phyloP scores from a whole-genome alignment of 2,797 vertebrate genomes.

The Phoeniculus purpureus region DNA sequence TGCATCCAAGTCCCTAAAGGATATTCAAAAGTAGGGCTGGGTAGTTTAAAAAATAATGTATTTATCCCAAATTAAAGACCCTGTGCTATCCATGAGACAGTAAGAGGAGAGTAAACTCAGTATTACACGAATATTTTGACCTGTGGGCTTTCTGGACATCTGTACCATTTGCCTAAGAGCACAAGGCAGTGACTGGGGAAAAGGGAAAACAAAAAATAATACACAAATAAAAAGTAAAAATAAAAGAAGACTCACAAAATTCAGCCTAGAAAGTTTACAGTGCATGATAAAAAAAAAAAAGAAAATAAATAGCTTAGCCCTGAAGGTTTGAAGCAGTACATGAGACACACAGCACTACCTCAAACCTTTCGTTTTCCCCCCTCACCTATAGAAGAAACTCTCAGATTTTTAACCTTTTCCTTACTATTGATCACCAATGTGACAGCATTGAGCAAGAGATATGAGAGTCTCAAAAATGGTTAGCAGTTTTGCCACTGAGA shows the following conservation, averaged over 20 bases:
- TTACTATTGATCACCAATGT: constrained; percentile 1
- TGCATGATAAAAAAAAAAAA: neutral
- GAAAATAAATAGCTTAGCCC: neutral
- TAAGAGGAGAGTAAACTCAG: neutral
- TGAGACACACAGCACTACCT: neutral
- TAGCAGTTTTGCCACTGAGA: constrained; percentile 83
- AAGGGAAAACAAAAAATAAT: neutral
- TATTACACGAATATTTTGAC: neutral
- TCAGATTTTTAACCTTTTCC: constrained; percentile 18
- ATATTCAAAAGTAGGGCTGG: neutral
- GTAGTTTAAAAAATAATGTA: neutral
- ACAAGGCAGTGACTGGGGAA: neutral
- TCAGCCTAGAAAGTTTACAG: neutral
- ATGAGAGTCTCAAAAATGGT: constrained; percentile 85
- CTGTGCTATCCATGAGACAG: neutral
- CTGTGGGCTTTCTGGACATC: neutral
- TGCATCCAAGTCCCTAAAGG: neutral
- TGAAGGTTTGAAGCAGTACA: constrained; percentile 2
- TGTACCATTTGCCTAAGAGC: neutral
- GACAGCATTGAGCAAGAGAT: constrained; percentile 64
- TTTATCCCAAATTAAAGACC: neutral
- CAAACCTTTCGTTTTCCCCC: neutral
- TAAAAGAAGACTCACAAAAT: neutral
- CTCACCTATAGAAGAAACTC: neutral
- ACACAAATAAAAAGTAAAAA: neutral